Conservation (phyloP, 1,140 invertebrate genomes). For the Cotesia glomerata region DNA sequence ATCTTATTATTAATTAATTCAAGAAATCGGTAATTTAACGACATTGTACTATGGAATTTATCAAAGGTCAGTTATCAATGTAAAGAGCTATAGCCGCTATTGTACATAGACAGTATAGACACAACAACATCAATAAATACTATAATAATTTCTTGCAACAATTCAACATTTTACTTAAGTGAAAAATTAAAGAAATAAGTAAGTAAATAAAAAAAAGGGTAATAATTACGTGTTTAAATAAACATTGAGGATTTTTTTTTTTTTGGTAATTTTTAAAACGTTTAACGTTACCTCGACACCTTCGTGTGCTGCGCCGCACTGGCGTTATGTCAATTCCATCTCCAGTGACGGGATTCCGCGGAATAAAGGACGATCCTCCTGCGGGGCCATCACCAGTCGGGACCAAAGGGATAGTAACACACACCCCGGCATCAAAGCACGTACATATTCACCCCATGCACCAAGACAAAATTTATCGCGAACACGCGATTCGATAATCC, state of each 20-base stretch:
- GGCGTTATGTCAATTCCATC: constrained; percentile 63
- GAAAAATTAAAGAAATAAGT: no score
- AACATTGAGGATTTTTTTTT: background rate
- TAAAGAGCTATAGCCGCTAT: no score
- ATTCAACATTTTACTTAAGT: no score
- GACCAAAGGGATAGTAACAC: constrained; percentile 19
- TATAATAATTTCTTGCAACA: no score
- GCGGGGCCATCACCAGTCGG: constrained; percentile 41
- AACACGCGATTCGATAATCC: constrained; percentile 26
- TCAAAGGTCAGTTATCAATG: no score
- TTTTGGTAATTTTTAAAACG: constrained; percentile 20
- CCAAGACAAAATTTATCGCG: constrained; percentile 30
- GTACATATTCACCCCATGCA: constrained; percentile 50
- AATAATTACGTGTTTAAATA: no score
- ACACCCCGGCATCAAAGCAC: constrained; percentile 42
- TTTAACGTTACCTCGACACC: constrained; percentile 57
- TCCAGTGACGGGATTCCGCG: constrained; percentile 67
- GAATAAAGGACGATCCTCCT: constrained; percentile 59
- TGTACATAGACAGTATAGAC: no score
- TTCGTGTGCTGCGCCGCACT: constrained; percentile 57
- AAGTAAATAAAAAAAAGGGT: no score
- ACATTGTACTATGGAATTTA: no score
- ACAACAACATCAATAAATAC: no score
- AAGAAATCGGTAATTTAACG: no score
- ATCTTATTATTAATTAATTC: no score